Conservation (phyloP, 2,113 vertebrate species). For the Gavia stellata region DNA sequence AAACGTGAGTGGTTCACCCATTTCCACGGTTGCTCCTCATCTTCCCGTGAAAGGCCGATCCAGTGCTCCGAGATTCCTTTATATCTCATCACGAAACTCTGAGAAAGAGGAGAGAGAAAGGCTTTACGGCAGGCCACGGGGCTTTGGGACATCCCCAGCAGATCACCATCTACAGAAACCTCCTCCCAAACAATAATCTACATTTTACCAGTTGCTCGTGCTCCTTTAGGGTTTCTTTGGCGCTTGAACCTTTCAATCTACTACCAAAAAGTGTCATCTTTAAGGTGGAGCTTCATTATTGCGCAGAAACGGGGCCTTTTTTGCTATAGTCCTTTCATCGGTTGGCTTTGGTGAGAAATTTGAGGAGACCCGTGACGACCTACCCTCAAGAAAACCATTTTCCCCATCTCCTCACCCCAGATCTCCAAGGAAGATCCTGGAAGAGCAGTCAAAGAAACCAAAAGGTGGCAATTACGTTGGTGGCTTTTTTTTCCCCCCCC, state of each 20-base stretch:
- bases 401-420: not conserved
- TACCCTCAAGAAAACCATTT: not conserved
- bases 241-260: not conserved
- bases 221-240: not conserved
- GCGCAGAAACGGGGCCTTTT: not conserved
- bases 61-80: not conserved
- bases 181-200: not conserved
- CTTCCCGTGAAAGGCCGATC: not conserved
- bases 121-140: fast-evolving
- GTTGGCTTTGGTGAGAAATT: not conserved
- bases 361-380: not conserved
- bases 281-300: not conserved
- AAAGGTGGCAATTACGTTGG: not conserved
- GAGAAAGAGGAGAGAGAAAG: not conserved
- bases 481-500: fast-evolving
- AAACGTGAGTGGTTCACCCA: not conserved
- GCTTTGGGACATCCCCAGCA: not conserved
- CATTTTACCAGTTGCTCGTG: fast-evolving
- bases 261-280: not conserved
- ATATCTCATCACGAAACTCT: constrained; percentile 7
- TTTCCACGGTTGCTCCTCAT: not conserved
- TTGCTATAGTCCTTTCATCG: not conserved
- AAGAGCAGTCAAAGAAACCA: not conserved
- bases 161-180: not conserved
- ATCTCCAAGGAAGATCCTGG: not conserved